Evolutionary conservation across 2,113 vertebrate species (phyloP).

Genomic region (Buteo buteo): DNA sequence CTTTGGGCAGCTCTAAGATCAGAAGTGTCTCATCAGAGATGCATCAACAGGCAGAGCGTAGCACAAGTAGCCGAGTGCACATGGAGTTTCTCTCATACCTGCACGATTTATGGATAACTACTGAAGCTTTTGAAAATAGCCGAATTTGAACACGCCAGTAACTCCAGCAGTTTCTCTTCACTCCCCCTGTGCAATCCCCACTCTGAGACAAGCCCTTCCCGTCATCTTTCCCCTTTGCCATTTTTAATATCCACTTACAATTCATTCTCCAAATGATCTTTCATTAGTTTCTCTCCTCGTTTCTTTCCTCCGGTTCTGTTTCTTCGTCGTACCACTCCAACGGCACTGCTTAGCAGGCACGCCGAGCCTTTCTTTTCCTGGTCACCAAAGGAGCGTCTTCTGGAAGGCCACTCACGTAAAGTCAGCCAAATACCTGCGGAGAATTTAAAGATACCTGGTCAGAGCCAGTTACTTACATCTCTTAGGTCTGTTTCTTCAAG

Average conservation of each 20-base stretch:
- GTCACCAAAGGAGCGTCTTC: not conserved
- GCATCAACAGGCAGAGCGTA: not conserved
- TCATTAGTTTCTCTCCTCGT: fast-evolving
- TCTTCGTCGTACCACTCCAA: fast-evolving
- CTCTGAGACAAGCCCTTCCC: not conserved
- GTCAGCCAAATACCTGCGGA: not conserved
- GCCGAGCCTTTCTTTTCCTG: fast-evolving
- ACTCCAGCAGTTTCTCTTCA: not conserved
- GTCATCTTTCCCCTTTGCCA: not conserved
- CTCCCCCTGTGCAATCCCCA: not conserved
- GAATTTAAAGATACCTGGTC: not conserved
- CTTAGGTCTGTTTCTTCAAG: not conserved
- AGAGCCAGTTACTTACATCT: not conserved
- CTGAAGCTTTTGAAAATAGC: not conserved
- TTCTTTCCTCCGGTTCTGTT: not conserved
- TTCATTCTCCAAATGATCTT: not conserved
- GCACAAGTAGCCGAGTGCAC: not conserved
- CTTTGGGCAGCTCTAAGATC: not conserved
- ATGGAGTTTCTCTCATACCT: not conserved
- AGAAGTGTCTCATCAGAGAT: not conserved
- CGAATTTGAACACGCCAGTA: not conserved
- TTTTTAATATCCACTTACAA: not conserved
- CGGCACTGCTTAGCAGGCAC: not conserved
- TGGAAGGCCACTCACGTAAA: not conserved
- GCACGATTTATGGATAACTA: not conserved